Percentiles rank a stretch among this genome's conserved stretches.
phyloP scores from a whole-genome alignment of 2,888 invertebrate genomes.

The Meandrusa payeni region DNA sequence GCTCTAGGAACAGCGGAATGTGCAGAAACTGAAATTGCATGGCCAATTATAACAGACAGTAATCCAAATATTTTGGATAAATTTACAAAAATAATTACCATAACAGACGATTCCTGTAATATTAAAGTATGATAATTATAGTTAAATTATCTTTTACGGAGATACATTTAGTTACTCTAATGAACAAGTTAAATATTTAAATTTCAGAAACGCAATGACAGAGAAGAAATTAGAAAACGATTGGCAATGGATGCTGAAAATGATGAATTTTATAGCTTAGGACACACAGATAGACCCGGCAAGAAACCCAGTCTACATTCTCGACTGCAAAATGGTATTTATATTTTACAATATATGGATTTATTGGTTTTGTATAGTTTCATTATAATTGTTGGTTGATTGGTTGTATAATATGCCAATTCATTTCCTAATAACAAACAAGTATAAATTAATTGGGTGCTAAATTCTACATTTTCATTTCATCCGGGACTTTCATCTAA shows the following conservation, averaged over 20 bases:
- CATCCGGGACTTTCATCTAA: constrained; percentile 33
- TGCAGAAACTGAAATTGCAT: constrained; percentile 74
- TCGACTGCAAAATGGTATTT: constrained; percentile 90
- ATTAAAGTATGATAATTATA: constrained; percentile 49
- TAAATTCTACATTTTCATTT: constrained; percentile 15
- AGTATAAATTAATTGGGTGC: background rate
- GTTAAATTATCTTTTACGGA: constrained; percentile 6
- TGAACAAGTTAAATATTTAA: constrained; percentile 3
- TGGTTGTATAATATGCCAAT: too few relatives aligned
- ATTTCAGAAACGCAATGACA: constrained; percentile 91
- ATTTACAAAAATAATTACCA: constrained; percentile 68
- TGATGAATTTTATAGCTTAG: constrained; percentile 85
- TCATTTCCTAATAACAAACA: background rate
- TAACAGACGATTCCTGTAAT: constrained; percentile 45
- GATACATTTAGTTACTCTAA: background rate
- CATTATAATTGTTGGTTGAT: constrained; percentile 7
- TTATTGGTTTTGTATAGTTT: constrained; percentile 1
- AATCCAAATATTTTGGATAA: constrained; percentile 70
- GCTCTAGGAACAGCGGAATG: constrained; percentile 71
- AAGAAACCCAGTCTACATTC: constrained; percentile 94
- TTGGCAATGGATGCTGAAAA: constrained; percentile 92
- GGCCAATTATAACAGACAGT: constrained; percentile 76
- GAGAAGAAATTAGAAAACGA: constrained; percentile 94
- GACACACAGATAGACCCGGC: constrained; percentile 83
- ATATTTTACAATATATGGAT: constrained; percentile 25